Percentiles rank a stretch among this genome's conserved stretches.
phyloP scores from a whole-genome alignment of 2,113 vertebrate genomes.

The Pelusios castaneus region DNA sequence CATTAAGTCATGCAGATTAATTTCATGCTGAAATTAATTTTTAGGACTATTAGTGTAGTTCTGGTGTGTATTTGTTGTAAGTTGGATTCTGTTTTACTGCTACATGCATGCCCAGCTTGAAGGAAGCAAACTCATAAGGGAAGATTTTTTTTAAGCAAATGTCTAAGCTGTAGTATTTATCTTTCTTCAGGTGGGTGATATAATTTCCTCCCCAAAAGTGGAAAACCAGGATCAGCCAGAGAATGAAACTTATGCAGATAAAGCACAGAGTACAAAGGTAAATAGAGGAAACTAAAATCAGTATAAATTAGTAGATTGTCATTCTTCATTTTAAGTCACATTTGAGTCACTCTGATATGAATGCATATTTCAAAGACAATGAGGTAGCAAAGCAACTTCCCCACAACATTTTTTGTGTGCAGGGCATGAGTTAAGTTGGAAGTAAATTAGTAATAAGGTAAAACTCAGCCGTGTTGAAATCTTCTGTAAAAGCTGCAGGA shows the following conservation, averaged over 20 bases:
- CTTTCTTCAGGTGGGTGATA: constrained; percentile 59
- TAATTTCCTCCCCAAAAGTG: constrained; percentile 64
- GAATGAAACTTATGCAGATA: constrained; percentile 59
- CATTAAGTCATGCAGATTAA: background rate
- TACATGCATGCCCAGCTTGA: background rate
- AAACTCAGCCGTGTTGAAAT: background rate
- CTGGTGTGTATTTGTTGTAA: background rate
- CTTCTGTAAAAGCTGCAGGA: background rate
- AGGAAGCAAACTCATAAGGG: background rate
- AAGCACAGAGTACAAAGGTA: constrained; percentile 62
- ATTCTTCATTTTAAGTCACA: background rate
- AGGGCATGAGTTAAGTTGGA: background rate
- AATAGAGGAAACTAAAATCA: background rate
- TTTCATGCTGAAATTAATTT: background rate
- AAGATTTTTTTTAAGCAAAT: background rate
- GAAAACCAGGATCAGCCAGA: constrained; percentile 59
- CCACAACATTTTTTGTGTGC: background rate
- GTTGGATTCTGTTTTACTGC: background rate
- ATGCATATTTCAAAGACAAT: background rate
- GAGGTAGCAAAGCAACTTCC: background rate
- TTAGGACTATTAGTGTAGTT: background rate
- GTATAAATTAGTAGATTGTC: background rate
- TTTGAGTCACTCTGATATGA: background rate
- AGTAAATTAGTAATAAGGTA: background rate
- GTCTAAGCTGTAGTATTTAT: background rate